Percentiles rank a stretch among this genome's conserved stretches.
These are phyloP conservation scores for Zaprionus lachaisei DNA, from an alignment of 1,140 invertebrate genomes.

Conservation along the genomic window DNA sequence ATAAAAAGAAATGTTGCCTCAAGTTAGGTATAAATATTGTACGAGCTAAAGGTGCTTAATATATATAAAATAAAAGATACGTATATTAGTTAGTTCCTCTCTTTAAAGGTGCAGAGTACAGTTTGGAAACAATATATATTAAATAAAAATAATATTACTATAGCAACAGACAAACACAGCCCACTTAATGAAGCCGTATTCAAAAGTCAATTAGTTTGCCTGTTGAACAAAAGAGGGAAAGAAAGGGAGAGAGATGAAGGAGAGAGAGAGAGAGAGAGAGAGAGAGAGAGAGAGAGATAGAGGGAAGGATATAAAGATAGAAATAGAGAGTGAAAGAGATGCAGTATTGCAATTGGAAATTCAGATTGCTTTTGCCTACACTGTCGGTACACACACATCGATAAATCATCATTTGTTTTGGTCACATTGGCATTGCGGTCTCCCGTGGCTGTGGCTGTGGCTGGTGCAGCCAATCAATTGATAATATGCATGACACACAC, in stretches of 20 bases:
- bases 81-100: no score
- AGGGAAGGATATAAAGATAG: no score
- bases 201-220: slow-evolving; percentile 11
- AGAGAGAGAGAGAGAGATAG: neutral
- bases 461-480: slow-evolving; percentile 32
- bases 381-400: slow-evolving; percentile 4
- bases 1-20: neutral
- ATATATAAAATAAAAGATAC: no score
- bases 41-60: no score
- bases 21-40: neutral
- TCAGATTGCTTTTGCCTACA: neutral
- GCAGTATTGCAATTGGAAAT: neutral
- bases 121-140: neutral
- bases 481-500: slow-evolving; percentile 21
- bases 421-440: slow-evolving; percentile 28
- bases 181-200: neutral
- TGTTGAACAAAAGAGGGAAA: neutral
- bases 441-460: slow-evolving; percentile 8
- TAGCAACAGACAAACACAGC: neutral
- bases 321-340: no score
- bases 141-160: neutral
- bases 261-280: neutral
- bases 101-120: neutral
- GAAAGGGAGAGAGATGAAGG: neutral
- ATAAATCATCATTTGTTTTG: slow-evolving; percentile 45